Conservation (phyloP, 2,888 invertebrate species). For the Antheraea yamamai region DNA sequence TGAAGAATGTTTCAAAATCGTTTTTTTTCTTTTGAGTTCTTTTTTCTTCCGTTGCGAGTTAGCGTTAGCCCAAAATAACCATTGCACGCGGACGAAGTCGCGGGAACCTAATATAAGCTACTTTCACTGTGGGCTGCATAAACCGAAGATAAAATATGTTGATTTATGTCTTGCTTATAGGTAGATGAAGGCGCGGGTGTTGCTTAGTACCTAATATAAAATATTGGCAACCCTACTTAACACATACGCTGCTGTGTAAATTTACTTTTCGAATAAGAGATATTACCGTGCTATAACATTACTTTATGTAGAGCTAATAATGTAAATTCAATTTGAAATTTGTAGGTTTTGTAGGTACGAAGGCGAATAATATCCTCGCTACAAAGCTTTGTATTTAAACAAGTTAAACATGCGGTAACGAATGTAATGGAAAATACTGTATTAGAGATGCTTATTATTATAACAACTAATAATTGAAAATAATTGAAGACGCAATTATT, state of each 20-base stretch:
- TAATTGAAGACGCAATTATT: too few species aligned
- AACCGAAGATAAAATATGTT: too few species aligned
- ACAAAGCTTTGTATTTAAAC: background rate
- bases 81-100: too few species aligned
- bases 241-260: slow-evolving; percentile 6
- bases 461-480: background rate
- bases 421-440: background rate
- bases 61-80: too few species aligned
- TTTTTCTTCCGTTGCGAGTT: too few species aligned
- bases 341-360: background rate
- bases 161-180: too few species aligned
- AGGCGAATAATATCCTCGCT: background rate
- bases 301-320: background rate
- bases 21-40: too few species aligned
- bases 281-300: background rate
- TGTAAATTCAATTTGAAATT: background rate
- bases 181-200: too few species aligned
- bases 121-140: too few species aligned
- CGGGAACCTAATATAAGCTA: too few species aligned
- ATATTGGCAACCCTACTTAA: background rate
- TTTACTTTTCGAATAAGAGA: slow-evolving; percentile 7
- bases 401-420: background rate
- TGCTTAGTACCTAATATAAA: too few species aligned
- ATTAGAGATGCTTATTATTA: background rate
- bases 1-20: too few species aligned